Conservation (phyloP, 2,888 invertebrate genomes). For the Tetramorium bicarinatum region DNA sequence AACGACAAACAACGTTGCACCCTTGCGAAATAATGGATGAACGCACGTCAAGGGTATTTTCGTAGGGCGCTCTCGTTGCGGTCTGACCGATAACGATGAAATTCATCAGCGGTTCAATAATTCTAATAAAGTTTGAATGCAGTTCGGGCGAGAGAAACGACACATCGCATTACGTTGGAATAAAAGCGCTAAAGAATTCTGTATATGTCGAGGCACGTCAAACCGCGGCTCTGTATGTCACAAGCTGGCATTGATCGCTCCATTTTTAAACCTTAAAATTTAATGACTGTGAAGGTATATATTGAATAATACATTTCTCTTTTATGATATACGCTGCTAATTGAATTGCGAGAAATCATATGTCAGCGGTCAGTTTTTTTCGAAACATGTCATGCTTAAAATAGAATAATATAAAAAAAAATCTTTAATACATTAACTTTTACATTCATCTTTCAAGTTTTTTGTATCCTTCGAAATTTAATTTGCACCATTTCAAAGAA, state of each 20-base stretch:
- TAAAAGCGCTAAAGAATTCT: neutral
- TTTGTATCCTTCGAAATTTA: neutral
- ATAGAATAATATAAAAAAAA: too few relatives aligned
- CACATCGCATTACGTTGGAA: neutral
- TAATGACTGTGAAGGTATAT: neutral
- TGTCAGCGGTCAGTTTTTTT: neutral
- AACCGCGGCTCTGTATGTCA: neutral
- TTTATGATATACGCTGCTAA: neutral
- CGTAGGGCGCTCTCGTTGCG: slow-evolving; percentile 6
- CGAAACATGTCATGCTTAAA: neutral
- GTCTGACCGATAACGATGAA: neutral
- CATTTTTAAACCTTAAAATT: slow-evolving; percentile 9
- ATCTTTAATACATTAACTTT: too few relatives aligned
- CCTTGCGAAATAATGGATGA: slow-evolving; percentile 52
- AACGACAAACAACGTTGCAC: slow-evolving; percentile 58
- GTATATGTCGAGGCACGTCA: neutral
- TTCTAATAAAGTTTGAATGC: neutral
- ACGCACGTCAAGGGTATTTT: slow-evolving; percentile 24
- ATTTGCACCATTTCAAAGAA: neutral
- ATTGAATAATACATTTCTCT: neutral
- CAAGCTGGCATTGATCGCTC: neutral
- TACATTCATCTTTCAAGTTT: too few relatives aligned
- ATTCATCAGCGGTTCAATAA: neutral
- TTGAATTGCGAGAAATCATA: slow-evolving; percentile 1
- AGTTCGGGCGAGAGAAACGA: neutral